Base-by-base conservation (phyloP, 2,888 invertebrate species). In the Blastobasis lacticolella region DNA sequence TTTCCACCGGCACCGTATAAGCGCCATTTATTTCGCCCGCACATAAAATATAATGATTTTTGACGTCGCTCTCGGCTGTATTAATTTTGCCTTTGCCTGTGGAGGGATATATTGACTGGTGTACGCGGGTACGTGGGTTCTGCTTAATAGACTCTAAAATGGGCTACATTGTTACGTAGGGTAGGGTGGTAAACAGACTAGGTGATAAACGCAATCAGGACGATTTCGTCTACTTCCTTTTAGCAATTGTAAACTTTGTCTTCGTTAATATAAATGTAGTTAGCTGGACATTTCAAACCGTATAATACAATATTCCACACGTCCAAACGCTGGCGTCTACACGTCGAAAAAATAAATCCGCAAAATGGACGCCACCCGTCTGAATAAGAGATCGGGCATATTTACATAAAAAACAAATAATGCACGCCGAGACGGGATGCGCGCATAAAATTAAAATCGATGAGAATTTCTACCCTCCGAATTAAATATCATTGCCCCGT, bases 371-470 rank as follows among this genome's bases (percentile, higher is more conserved):
- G 81, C 73, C 76, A 73, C 79, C 76, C 81, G 75, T 73, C 78
- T 75, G 77, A 78, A 76, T 74, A 81, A 82, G 80, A 81, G 81
- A 78, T 81, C 73, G 72, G 65, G 68, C 71, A 73, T 83, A 88
- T 88, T 88, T 85, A 86, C 87, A 88, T 88, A 87, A 86, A 87
- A 88, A 87, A 81, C 83, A 84, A 85, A 88, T 87, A 86, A 81
- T 73, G 73, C 78, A 75, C 69, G 66, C 72, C 64, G 84, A 83
- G 87, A 87, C 79, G 83, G 78, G 84, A 83, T 82, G 86, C 79
- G 86, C 76, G 87, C 87, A 87, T 88, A 86, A 86, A 84, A 88
- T 88, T 88, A 86, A 87, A 87, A 87, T 87, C 87, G 86, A 88
- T 87, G 83, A 81, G 82, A 80, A 79, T 75, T 79, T 81, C 78